Conservation (phyloP, 2,888 invertebrate genomes). For the Cephus pulcher region DNA sequence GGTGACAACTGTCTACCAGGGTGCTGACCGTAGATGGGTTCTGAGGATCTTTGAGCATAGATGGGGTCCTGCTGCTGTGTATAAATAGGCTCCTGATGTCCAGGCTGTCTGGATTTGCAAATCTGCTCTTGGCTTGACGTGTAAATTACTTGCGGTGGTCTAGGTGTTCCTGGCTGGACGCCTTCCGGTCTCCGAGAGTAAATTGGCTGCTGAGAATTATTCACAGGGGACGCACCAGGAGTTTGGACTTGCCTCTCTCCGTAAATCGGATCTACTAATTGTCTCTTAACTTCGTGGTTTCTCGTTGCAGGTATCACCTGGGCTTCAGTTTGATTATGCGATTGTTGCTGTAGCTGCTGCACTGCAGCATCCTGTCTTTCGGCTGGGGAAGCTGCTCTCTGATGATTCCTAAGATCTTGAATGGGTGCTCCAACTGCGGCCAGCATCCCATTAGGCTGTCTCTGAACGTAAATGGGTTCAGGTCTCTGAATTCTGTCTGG, state of each 20-base stretch:
- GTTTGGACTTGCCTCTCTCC: slow-evolving; percentile 29
- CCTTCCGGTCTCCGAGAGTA: slow-evolving; percentile 27
- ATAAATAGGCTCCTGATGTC: slow-evolving; percentile 34
- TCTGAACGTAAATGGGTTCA: slow-evolving; percentile 43
- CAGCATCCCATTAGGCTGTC: neutral
- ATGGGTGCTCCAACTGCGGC: neutral
- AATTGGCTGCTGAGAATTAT: neutral
- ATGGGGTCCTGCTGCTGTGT: neutral
- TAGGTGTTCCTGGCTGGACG: slow-evolving; percentile 17
- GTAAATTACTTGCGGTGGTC: slow-evolving; percentile 16
- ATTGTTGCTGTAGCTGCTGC: neutral
- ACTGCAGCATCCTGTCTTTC: slow-evolving; percentile 4
- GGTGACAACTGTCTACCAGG: slow-evolving; percentile 45
- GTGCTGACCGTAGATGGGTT: slow-evolving; percentile 36
- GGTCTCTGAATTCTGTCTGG: slow-evolving; percentile 39
- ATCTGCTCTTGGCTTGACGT: slow-evolving; percentile 19
- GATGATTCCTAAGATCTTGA: neutral
- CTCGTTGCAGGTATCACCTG: neutral
- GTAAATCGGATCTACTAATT: slow-evolving; percentile 15
- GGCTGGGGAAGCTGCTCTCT: slow-evolving; percentile 13
- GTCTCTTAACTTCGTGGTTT: neutral
- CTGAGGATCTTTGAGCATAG: slow-evolving; percentile 34
- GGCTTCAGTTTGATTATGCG: neutral
- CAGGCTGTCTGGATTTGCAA: neutral
- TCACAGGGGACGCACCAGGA: slow-evolving; percentile 18